These are phyloP conservation scores for Achlya flavicornis DNA, from an alignment of 2,888 invertebrate species.

Conservation along the genomic window DNA sequence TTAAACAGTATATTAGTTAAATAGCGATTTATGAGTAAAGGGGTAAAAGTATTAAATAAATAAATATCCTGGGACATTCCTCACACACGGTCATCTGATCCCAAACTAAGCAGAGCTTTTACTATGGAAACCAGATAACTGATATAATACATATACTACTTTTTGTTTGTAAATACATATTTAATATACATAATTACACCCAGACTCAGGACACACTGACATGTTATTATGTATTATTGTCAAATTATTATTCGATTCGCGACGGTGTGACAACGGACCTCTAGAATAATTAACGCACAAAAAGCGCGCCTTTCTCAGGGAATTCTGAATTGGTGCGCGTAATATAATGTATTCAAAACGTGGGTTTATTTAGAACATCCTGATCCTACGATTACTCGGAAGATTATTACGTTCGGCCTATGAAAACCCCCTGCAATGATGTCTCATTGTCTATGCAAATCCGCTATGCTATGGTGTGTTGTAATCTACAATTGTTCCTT, in stretches of 20 bases:
- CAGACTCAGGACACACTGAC: no score
- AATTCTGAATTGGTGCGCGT: constrained; percentile 49
- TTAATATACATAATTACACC: no score
- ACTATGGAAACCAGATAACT: no score
- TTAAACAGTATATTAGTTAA: no score
- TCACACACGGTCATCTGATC: no score
- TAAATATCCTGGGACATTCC: no score
- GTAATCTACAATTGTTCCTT: constrained; percentile 50
- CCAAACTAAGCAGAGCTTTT: no score
- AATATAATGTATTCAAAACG: constrained; percentile 51
- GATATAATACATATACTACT: no score
- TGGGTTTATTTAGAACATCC: constrained; percentile 63
- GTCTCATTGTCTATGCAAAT: constrained; percentile 69
- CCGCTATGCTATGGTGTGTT: constrained; percentile 45
- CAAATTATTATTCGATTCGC: not conserved
- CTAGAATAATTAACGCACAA: constrained; percentile 44
- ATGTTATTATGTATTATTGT: no score
- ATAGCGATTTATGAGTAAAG: no score
- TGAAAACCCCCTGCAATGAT: constrained; percentile 63
- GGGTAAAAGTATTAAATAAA: no score
- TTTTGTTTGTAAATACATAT: no score
- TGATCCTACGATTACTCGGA: constrained; percentile 68
- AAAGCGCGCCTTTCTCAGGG: constrained; percentile 60
- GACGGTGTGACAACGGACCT: constrained; percentile 43
- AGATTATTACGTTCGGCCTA: constrained; percentile 48